phyloP scores from a whole-genome alignment of 2,797 vertebrate species.

The Anabacerthia variegaticeps region DNA sequence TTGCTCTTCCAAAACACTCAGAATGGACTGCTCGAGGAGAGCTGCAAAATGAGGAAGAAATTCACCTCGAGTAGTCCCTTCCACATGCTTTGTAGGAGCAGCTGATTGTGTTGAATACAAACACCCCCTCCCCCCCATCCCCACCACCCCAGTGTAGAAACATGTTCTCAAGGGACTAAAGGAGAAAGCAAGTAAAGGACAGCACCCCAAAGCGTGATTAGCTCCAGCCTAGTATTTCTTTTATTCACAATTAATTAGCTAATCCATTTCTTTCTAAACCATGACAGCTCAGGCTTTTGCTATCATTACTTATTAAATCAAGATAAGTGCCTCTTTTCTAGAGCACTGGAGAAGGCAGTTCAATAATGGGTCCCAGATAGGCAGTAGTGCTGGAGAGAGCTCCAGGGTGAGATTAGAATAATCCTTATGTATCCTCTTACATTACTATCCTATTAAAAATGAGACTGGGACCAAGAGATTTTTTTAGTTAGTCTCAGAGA shows the following conservation, averaged over 20 bases:
- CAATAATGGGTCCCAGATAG: slow-evolving; percentile 5
- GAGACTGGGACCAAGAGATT: slow-evolving; percentile 11
- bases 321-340: slow-evolving; percentile 53
- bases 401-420: slow-evolving; percentile 55
- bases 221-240: not conserved
- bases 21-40: not conserved
- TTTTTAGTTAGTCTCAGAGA: not conserved
- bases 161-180: not conserved
- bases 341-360: slow-evolving; percentile 10
- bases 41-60: not conserved
- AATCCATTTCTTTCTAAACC: slow-evolving; percentile 5
- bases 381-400: slow-evolving; percentile 14
- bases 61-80: not conserved
- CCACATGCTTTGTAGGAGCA: not conserved
- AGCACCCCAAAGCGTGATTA: not conserved
- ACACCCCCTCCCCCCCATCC: rapidly evolving
- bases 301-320: slow-evolving; percentile 55
- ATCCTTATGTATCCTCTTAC: slow-evolving; percentile 51
- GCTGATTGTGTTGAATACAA: not conserved
- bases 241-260: slow-evolving; percentile 44
- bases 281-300: slow-evolving; percentile 13
- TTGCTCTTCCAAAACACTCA: not conserved
- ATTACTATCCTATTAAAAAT: slow-evolving; percentile 52
- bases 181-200: not conserved
- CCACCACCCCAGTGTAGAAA: not conserved